These are phyloP conservation scores for Callorhinus ursinus DNA, from an alignment of 2,113 vertebrate species.

Conservation along the genomic window DNA sequence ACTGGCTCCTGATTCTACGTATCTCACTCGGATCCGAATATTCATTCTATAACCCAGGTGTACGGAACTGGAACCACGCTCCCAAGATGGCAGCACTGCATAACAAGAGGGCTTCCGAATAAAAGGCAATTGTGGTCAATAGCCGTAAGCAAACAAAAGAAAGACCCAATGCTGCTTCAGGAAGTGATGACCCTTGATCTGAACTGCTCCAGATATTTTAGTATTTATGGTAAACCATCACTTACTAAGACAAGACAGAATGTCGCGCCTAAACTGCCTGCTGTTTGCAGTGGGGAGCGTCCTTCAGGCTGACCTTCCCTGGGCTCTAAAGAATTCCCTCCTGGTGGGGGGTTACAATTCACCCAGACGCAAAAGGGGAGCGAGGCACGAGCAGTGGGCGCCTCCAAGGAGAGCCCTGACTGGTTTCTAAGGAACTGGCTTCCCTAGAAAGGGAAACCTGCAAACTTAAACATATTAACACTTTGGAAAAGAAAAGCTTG, in stretches of 20 bases:
- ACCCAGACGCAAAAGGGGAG: no score
- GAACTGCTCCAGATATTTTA: accelerated
- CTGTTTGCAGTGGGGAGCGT: accelerated
- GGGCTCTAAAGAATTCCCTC: not conserved
- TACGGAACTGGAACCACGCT: not conserved
- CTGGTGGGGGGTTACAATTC: no score
- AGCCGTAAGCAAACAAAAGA: not conserved
- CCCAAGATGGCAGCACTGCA: not conserved
- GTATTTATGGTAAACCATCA: not conserved
- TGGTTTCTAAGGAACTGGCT: not conserved
- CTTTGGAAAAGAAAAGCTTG: not conserved
- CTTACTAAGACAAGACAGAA: not conserved
- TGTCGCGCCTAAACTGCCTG: not conserved
- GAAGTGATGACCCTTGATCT: no score
- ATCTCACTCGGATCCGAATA: no score
- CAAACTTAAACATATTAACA: not conserved
- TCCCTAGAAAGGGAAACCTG: not conserved
- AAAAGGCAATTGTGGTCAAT: not conserved
- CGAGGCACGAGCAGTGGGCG: not conserved
- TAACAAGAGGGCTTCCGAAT: not conserved
- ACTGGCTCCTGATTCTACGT: accelerated
- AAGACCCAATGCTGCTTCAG: not conserved
- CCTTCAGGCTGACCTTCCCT: not conserved
- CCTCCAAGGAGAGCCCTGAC: not conserved
- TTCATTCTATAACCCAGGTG: accelerated